phyloP scores from a whole-genome alignment of 2,888 invertebrate genomes.

The Lycia hirtaria region DNA sequence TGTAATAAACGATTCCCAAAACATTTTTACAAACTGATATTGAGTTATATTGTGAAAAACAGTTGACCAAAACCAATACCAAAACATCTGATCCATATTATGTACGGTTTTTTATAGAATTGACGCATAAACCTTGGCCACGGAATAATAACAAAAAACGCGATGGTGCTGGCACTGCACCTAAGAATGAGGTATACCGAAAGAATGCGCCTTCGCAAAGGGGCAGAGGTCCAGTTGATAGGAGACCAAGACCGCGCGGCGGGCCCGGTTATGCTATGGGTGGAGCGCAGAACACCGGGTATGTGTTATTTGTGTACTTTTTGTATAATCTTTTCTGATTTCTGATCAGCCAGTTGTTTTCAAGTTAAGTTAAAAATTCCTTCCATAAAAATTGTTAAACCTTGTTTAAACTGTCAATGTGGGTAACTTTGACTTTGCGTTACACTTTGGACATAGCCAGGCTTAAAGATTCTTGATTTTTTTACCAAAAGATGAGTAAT shows the following conservation, averaged over 20 bases:
- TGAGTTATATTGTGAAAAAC: no score
- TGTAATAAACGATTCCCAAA: neutral
- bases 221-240: constrained; percentile 88
- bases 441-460: no score
- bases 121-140: constrained; percentile 86
- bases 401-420: no score
- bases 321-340: no score
- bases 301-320: no score
- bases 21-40: neutral
- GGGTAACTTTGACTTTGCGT: no score
- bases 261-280: constrained; percentile 78
- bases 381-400: no score
- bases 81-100: neutral
- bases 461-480: no score
- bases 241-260: constrained; percentile 88
- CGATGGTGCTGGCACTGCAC: constrained; percentile 84
- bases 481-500: no score
- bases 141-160: constrained; percentile 88
- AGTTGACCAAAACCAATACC: neutral
- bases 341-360: no score
- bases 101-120: constrained; percentile 53
- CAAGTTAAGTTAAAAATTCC: no score
- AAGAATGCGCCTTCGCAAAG: constrained; percentile 89
- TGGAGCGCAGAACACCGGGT: constrained; percentile 90
- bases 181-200: constrained; percentile 87